Percentiles rank a stretch among this genome's conserved stretches.
These are phyloP conservation scores for Austrolebias charrua DNA, from an alignment of 2,797 vertebrate species.

Conservation along the genomic window DNA sequence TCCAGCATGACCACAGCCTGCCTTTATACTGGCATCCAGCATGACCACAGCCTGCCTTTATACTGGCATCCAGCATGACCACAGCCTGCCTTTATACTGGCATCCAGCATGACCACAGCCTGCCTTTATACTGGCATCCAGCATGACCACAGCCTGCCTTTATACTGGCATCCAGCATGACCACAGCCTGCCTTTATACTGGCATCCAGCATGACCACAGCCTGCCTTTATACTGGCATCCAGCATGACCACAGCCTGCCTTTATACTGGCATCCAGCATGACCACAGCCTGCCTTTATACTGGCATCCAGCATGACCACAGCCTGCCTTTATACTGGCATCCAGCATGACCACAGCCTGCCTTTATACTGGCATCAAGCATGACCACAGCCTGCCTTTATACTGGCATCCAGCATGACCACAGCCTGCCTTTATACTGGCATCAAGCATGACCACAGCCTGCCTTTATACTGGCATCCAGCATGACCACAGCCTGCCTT, in stretches of 20 bases:
- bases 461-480: constrained; percentile 13
- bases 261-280: constrained; percentile 19
- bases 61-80: constrained; percentile 27
- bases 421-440: no score
- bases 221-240: neutral
- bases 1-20: constrained; percentile 22
- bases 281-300: constrained; percentile 1
- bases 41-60: constrained; percentile 7
- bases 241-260: constrained; percentile 17
- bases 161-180: constrained; percentile 27
- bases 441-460: constrained; percentile 23
- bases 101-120: constrained; percentile 24
- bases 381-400: constrained; percentile 7
- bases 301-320: constrained; percentile 27
- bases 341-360: constrained; percentile 22
- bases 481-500: constrained; percentile 8
- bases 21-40: constrained; percentile 14
- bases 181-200: no score
- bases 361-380: constrained; percentile 14
- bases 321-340: neutral
- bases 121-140: constrained; percentile 13
- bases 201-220: constrained; percentile 25
- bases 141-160: constrained; percentile 8
- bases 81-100: no score
- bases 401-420: constrained; percentile 27